Percentiles rank a stretch among this genome's conserved stretches.
Conservation (phyloP, 2,888 invertebrate species). For the Drymonia ruficornis region DNA sequence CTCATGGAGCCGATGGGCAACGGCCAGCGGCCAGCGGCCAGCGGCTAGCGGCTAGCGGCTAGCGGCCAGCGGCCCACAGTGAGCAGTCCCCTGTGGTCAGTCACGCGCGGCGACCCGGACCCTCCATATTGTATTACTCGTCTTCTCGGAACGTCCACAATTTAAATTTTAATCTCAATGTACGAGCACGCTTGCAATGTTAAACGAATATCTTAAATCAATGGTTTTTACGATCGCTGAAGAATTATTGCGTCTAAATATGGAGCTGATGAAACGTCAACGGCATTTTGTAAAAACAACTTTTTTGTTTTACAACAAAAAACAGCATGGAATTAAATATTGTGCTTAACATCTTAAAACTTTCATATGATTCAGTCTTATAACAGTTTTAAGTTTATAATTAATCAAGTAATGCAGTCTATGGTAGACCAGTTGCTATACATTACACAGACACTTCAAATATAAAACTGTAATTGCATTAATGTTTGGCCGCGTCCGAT, state of each 20-base stretch:
- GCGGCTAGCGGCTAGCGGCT: no score
- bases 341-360: no score
- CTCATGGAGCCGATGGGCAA: no score
- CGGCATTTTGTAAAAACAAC: not conserved
- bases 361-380: no score
- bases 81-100: slow-evolving; percentile 13
- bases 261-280: not conserved
- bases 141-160: slow-evolving; percentile 29
- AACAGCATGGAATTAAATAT: no score
- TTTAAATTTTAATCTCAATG: slow-evolving; percentile 19
- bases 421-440: not conserved
- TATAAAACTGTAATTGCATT: slow-evolving; percentile 1
- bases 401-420: not conserved
- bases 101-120: slow-evolving; percentile 29
- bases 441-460: not conserved
- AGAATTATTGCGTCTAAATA: slow-evolving; percentile 1
- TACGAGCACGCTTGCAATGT: slow-evolving; percentile 1
- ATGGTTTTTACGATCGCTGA: not conserved
- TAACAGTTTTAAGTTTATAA: no score
- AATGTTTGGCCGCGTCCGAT: slow-evolving; percentile 7
- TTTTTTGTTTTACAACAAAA: no score
- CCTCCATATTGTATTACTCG: slow-evolving; percentile 31
- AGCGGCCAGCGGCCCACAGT: no score
- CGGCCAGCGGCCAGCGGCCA: no score
- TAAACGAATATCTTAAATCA: slow-evolving; percentile 3